These are phyloP conservation scores for Ammodytes marinus DNA, from an alignment of 2,113 vertebrate species.

Conservation along the genomic window DNA sequence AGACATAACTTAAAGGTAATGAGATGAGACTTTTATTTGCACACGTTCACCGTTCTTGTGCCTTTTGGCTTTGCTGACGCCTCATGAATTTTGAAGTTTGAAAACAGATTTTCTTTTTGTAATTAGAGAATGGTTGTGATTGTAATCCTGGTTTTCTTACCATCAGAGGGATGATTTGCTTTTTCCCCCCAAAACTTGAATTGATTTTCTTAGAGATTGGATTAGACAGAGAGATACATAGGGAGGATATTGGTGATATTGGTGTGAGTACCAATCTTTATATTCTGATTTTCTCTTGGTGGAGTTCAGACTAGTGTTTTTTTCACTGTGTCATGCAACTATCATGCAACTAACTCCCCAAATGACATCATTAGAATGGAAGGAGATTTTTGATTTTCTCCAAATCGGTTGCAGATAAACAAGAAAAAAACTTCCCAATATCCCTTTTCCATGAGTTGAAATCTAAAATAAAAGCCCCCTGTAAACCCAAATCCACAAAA, in stretches of 20 bases:
- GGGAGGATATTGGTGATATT: conserved; percentile 5
- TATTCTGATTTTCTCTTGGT: conserved; percentile 14
- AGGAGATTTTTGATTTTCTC: neutral
- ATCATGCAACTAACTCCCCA: too few species aligned
- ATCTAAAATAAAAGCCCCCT: neutral
- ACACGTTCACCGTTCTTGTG: conserved; percentile 63
- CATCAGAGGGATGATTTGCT: conserved; percentile 16
- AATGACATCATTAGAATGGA: neutral
- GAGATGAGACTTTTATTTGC: conserved; percentile 76
- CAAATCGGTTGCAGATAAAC: conserved; percentile 2
- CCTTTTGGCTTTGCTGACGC: conserved; percentile 60
- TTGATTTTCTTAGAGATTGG: conserved; percentile 8
- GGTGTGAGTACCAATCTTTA: neutral
- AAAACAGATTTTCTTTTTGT: conserved; percentile 33
- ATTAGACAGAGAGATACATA: conserved; percentile 15
- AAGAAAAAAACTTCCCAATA: neutral
- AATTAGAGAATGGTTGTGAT: conserved; percentile 42
- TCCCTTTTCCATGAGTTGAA: conserved; percentile 26
- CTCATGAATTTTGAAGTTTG: conserved; percentile 42
- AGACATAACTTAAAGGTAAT: conserved; percentile 83
- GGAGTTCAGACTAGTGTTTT: neutral
- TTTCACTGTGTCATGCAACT: neutral
- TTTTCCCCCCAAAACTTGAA: conserved; percentile 20
- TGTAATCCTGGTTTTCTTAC: conserved; percentile 29
- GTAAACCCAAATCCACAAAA: too few species aligned